Percentiles rank a stretch among this genome's conserved stretches.
These are phyloP conservation scores for Chloroceryle aenea DNA, from an alignment of 2,113 vertebrate genomes.

Conservation along the genomic window DNA sequence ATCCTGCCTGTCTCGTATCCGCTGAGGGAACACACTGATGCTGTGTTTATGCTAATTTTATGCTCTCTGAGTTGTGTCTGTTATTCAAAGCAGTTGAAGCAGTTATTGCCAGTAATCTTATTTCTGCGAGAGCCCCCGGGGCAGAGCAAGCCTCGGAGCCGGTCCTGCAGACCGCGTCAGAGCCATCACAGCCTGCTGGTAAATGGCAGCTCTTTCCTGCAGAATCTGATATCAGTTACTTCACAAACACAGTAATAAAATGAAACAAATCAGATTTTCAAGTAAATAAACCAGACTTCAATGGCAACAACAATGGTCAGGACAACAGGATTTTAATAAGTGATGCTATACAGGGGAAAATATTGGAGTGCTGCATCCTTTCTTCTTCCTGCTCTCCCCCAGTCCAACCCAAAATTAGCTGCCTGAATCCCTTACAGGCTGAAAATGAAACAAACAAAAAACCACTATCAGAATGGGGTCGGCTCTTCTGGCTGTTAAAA, in stretches of 20 bases:
- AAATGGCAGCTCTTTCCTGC: slow-evolving; percentile 87
- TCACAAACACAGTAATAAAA: slow-evolving; percentile 90
- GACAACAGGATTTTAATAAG: slow-evolving; percentile 87
- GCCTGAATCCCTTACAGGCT: background rate
- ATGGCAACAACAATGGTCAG: slow-evolving; percentile 85
- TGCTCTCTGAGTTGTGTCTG: slow-evolving; percentile 90
- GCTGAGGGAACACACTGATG: slow-evolving; percentile 80
- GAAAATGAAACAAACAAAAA: background rate
- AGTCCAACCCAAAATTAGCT: background rate
- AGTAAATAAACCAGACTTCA: slow-evolving; percentile 91
- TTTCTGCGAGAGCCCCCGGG: slow-evolving; percentile 86
- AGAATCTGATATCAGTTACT: slow-evolving; percentile 89
- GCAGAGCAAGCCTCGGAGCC: slow-evolving; percentile 83
- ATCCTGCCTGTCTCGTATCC: slow-evolving; percentile 81
- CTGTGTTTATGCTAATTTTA: slow-evolving; percentile 88
- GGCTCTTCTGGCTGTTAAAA: background rate
- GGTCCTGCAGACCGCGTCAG: slow-evolving; percentile 86
- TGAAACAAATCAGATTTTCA: slow-evolving; percentile 92
- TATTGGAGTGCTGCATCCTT: background rate
- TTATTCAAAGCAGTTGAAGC: slow-evolving; percentile 90
- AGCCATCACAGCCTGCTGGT: slow-evolving; percentile 85
- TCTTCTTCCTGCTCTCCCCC: background rate
- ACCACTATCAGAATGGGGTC: background rate
- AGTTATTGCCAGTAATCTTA: slow-evolving; percentile 94
- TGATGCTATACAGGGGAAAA: slow-evolving; percentile 72